Base-by-base conservation (phyloP, 1,140 invertebrate species). In the Pararge aegeria region DNA sequence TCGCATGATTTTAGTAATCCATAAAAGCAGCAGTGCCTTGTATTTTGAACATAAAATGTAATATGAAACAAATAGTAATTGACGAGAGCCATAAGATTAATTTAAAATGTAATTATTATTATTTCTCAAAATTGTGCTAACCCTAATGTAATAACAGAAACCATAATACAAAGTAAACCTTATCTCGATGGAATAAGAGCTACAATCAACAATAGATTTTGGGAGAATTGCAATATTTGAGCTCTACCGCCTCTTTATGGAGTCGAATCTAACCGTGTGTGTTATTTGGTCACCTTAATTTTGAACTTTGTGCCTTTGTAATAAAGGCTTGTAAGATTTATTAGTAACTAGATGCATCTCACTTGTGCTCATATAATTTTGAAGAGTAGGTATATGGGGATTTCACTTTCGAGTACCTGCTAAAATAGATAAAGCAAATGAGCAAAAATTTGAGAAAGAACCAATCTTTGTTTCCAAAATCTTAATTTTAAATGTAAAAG, bases 141-240 rank as follows among this genome's bases (percentile, higher is more conserved):
- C 30, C 30, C 30, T 34, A 1, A 34, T 12, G 3, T 12, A 10
- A 3, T 12, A 12, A 10, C 30, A 3, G n/a, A 34, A 34, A 34
- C 30, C 12, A 12, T 7, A 12, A 34, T 53, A 19, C 37, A 62
- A 40, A 42, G 21, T 56, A 29, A 56, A 62, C 60, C 60, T 55
- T 62, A 62, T 40, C 13, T 21, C 48, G 18, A 49, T 38, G 53
- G 15, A 13, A 62, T 62, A 62, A 24, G 30, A 20, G 37, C 37
- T 50, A 51, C 18, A 62, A 51, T 50, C 50, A 37, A 62, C 60
- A 62, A 62, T 62, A 46, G 54, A 62, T 46, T 38, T n/a, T 29
- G 30, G 51, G 30, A 61, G 58, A 16, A 61, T 54, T 44, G 44
- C 58, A 54, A 51, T 61, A 49, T 55, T 61, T 61, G 51, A 55